phyloP scores from a whole-genome alignment of 2,113 vertebrate genomes.

The Jacana jacana region DNA sequence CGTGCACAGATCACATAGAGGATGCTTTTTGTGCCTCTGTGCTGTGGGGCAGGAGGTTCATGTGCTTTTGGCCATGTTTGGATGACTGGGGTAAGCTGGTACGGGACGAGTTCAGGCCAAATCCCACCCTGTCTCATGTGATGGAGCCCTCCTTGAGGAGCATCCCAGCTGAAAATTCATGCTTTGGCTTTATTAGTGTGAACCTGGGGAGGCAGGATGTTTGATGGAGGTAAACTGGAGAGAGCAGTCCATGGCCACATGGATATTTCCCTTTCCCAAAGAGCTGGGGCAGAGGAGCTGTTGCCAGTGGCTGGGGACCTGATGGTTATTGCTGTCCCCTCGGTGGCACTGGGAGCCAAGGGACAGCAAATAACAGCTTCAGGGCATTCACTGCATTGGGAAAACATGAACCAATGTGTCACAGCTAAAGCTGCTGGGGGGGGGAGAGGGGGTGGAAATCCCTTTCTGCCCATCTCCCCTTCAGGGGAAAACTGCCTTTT shows the following conservation, averaged over 20 bases:
- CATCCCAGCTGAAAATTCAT: neutral
- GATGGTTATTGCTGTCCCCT: neutral
- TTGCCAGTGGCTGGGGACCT: neutral
- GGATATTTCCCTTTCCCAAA: neutral
- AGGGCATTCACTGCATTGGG: fast-evolving
- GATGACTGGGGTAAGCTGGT: neutral
- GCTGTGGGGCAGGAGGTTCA: neutral
- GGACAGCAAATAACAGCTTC: neutral
- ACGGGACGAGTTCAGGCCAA: neutral
- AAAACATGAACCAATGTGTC: neutral
- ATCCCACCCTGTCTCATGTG: neutral
- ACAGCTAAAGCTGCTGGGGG: fast-evolving
- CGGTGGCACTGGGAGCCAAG: neutral
- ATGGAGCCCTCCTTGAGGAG: neutral
- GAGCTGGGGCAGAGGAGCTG: neutral
- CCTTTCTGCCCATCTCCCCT: neutral
- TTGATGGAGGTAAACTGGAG: neutral
- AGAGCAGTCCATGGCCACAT: fast-evolving
- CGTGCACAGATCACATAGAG: fast-evolving
- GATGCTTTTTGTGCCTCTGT: fast-evolving
- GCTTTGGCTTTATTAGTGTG: fast-evolving
- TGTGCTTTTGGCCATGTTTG: neutral
- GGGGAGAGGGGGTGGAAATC: fast-evolving
- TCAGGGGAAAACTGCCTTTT: neutral
- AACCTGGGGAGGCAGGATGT: neutral